These are phyloP conservation scores for Lampropteryx suffumata DNA, from an alignment of 2,888 invertebrate species.

Conservation along the genomic window DNA sequence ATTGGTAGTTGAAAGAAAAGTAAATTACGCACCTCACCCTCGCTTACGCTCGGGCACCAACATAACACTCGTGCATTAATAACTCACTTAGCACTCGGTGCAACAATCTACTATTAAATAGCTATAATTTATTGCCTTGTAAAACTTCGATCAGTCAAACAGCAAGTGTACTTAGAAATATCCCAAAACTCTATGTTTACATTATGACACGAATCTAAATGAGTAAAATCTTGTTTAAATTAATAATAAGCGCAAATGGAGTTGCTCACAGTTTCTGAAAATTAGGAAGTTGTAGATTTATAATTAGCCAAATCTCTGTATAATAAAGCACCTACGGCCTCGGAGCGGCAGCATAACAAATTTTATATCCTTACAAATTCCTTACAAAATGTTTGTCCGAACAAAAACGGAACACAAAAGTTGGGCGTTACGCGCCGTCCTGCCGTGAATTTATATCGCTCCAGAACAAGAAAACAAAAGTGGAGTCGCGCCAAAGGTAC, in stretches of 20 bases:
- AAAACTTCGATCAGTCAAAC: no score
- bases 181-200: not conserved
- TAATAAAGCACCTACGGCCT: constrained; percentile 61
- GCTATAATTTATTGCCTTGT: no score
- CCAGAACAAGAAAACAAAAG: constrained; percentile 81
- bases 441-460: constrained; percentile 77
- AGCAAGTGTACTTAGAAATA: no score
- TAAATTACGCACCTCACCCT: no score
- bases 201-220: constrained; percentile 3
- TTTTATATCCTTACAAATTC: constrained; percentile 57
- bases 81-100: no score
- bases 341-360: constrained; percentile 69
- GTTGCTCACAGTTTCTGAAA: constrained; percentile 18
- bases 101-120: no score
- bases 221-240: constrained; percentile 20
- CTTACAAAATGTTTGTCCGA: constrained; percentile 62
- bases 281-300: constrained; percentile 31
- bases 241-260: constrained; percentile 19
- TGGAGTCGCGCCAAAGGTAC: constrained; percentile 81
- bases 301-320: constrained; percentile 37
- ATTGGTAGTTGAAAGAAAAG: no score
- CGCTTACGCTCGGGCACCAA: no score
- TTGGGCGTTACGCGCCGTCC: constrained; percentile 72
- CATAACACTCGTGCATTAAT: no score
- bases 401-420: constrained; percentile 77